These are phyloP conservation scores for Xiphophorus birchmanni DNA, from an alignment of 2,797 vertebrate genomes.

Conservation along the genomic window DNA sequence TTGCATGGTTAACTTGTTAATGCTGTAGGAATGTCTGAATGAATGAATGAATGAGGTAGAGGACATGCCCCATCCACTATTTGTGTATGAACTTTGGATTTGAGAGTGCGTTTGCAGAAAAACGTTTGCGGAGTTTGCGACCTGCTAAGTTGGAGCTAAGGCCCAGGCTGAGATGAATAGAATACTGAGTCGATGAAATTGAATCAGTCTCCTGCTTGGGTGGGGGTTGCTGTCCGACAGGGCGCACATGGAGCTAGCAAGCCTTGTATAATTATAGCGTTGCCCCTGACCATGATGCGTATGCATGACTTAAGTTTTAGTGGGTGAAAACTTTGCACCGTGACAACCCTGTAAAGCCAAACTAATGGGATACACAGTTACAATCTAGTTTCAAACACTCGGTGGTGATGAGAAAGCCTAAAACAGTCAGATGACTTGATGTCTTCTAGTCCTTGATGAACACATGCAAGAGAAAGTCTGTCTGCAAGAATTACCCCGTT, in stretches of 20 bases:
- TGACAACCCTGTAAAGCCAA: slow-evolving; percentile 8
- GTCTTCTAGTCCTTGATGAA: not conserved
- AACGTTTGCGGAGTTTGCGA: not conserved
- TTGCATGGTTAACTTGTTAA: slow-evolving; percentile 30
- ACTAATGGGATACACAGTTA: not conserved
- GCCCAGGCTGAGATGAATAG: slow-evolving; percentile 32
- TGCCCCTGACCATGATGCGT: slow-evolving; percentile 43
- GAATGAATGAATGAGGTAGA: slow-evolving; percentile 3
- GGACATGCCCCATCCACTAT: not conserved
- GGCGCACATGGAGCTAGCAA: slow-evolving; percentile 52
- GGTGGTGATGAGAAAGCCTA: not conserved
- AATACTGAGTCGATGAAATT: slow-evolving; percentile 75
- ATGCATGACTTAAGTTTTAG: slow-evolving; percentile 64
- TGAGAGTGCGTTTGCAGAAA: not conserved
- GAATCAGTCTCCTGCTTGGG: slow-evolving; percentile 53
- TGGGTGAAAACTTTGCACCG: slow-evolving; percentile 30
- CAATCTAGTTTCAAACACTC: not conserved
- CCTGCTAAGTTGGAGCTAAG: slow-evolving; percentile 13
- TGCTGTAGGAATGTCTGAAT: slow-evolving; percentile 2
- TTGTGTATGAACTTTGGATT: not conserved
- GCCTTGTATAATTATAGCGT: slow-evolving; percentile 70
- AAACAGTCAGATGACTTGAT: not conserved
- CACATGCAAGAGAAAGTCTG: not conserved
- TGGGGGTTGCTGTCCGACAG: slow-evolving; percentile 45
- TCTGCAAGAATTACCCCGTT: not conserved